Base-by-base conservation (phyloP, 2,797 vertebrate species). In the Tragelaphus oryx region DNA sequence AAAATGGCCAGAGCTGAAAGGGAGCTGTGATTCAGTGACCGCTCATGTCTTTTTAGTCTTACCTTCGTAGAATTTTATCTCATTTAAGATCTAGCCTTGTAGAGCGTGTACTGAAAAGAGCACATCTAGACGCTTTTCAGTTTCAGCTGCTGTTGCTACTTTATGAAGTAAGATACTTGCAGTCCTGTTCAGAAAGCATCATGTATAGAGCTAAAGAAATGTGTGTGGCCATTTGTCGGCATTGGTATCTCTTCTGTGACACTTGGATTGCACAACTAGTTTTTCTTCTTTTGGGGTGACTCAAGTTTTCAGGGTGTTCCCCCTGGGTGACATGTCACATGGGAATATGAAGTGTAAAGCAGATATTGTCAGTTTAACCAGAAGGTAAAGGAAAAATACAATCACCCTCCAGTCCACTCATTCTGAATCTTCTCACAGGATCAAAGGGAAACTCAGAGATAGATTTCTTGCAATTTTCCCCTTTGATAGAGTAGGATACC, bases 391-490 rank as follows among this genome's bases (percentile, higher is more conserved):
- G 80, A 95, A 96, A 98, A 91, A 96, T 91, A 87, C 28, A 95
- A 97, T 97, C 83, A 96, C 96, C 76, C 82, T 90, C 95, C 81
- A 59, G 44, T 91, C 80, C 46, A 89, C 59, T 97, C 82, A 97
- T 97, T 97, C 89, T 97, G 95, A 96, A 97, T 97, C 76, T 97
- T 80, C 91, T 95, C 71, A 50, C n/a, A 85, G 14, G 52, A 81
- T 88, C 95, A 93, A 96, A 97, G 76, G 87, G 87, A 65, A 94
- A 41, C 55, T 94, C 82, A 96, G 55, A 93, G 94, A 28, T 41
- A 90, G 74, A 89, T 95, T 96, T 87, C 74, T 91, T 78, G 30
- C 0, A 48, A 89, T 96, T 96, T 96, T 91, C 68, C 76, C n/a
- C 87, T 48, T 71, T 89, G 80, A 82, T 24, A 85, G 55, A 28